These are phyloP conservation scores for Gryon sp. DNA, from an alignment of 1,140 invertebrate species.

Conservation along the genomic window DNA sequence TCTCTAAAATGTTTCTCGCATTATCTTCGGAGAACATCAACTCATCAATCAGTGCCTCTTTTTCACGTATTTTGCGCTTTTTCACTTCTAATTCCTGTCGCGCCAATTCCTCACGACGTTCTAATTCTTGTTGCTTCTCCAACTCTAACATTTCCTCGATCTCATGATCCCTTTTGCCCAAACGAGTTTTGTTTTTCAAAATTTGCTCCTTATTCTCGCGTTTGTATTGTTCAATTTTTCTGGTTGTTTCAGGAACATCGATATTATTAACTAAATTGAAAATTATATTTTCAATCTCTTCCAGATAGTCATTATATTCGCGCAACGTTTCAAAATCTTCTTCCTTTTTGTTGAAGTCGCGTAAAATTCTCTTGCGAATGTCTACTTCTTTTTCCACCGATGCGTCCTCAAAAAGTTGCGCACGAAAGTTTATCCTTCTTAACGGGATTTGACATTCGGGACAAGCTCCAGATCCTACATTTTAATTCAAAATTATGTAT, in stretches of 20 bases:
- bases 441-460: conserved; percentile 94
- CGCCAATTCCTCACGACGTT: conserved; percentile 82
- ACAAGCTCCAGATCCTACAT: conserved; percentile 92
- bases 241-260: conserved; percentile 93
- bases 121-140: conserved; percentile 87
- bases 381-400: conserved; percentile 98
- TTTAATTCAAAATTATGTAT: conserved; percentile 28
- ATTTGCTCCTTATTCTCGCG: conserved; percentile 95
- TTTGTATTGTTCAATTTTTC: conserved; percentile 95
- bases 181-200: conserved; percentile 89
- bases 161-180: conserved; percentile 87
- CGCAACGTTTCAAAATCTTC: conserved; percentile 90
- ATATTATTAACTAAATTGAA: conserved; percentile 96
- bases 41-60: conserved; percentile 95
- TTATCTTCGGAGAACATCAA: conserved; percentile 94
- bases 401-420: conserved; percentile 97
- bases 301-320: conserved; percentile 96
- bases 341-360: conserved; percentile 95
- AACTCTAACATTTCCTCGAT: conserved; percentile 93
- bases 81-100: conserved; percentile 87
- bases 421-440: conserved; percentile 92
- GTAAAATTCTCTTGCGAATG: conserved; percentile 92
- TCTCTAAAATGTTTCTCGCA: conserved; percentile 92
- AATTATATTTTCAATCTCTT: conserved; percentile 94
- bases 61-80: conserved; percentile 89